Evolutionary conservation across 2,797 vertebrate species (phyloP), one percentile per base, ranked within the genome.

Genomic region (Melanotaenia pygmaea): DNA sequence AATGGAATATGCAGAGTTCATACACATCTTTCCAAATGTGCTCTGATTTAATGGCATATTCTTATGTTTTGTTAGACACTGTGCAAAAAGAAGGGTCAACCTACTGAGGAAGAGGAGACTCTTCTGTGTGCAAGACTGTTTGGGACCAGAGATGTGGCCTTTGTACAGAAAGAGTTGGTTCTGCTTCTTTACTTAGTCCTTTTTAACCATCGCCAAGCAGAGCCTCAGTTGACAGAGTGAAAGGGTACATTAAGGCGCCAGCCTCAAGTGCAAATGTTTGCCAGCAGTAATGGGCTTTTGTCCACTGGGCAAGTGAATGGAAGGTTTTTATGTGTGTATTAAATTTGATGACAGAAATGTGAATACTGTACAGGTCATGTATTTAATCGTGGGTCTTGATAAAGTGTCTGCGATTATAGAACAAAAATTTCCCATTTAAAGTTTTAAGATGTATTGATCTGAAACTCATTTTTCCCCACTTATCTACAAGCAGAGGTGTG

Each of bases 261-360:
- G 72, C 81, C 76, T 85, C 65, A 11, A 84, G 85, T 70, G 75
- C 72, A 89, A 89, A 91, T 88, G 86, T 91, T 92, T 90, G 76
- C 89, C 86, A 76, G 73, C 77, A 68, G 68, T 85, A 90, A 86
- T 87, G 79, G 72, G 78, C 74, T 87, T 47, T 20, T 74, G 74
- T 85, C 70, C 64, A 76, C 72, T 38, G 53, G 70, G 56, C n/a
- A 66, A 66, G 77, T 70, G 51, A 80, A 74, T 80, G 66, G 72
- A 59, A 71, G 64, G 30, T 24, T 57, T 67, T 40, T 67, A 57
- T 38, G 54, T 80, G 62, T 71, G 58, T 63, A 12, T 75, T 78
- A 77, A 77, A 51, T 72, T 24, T 66, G 70, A 72, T 59, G 67
- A 63, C 47, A 58, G 58, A n/a, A 30, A 47, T 72, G 9, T 38